phyloP scores from a whole-genome alignment of 1,140 invertebrate genomes.

The Dendrolimus kikuchii region DNA sequence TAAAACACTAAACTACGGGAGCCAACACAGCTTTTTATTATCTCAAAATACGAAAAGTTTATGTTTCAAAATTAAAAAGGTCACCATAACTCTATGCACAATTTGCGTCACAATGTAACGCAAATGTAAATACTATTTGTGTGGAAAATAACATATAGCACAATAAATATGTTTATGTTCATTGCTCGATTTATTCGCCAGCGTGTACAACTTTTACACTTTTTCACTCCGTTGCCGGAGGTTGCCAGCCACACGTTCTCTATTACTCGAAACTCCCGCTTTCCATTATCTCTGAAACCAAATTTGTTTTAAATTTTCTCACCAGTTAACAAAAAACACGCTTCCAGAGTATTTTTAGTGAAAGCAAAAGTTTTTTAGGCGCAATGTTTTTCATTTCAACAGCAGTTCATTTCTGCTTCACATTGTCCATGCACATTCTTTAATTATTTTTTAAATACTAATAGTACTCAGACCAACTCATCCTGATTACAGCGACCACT shows the following conservation, averaged over 20 bases:
- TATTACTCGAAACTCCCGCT: slow-evolving; percentile 57
- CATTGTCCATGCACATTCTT: too few species aligned
- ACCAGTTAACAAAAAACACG: slow-evolving; percentile 39
- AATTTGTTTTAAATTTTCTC: slow-evolving; percentile 61
- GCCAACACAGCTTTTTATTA: too few species aligned
- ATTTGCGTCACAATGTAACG: too few species aligned
- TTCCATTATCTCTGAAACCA: slow-evolving; percentile 58
- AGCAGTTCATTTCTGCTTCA: too few species aligned
- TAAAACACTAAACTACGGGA: too few species aligned
- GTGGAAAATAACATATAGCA: slow-evolving; percentile 13
- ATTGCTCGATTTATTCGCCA: slow-evolving; percentile 22
- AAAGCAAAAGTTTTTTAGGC: slow-evolving; percentile 20
- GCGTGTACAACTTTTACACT: slow-evolving; percentile 47
- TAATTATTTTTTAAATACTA: too few species aligned
- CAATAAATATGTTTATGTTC: slow-evolving; percentile 20
- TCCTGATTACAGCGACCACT: too few species aligned
- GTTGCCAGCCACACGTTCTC: slow-evolving; percentile 58
- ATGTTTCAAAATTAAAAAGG: too few species aligned
- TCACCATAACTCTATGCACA: too few species aligned
- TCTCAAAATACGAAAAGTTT: too few species aligned
- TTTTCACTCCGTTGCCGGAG: slow-evolving; percentile 38
- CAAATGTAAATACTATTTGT: too few species aligned
- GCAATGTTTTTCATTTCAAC: slow-evolving; percentile 19
- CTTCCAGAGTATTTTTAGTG: slow-evolving; percentile 21
- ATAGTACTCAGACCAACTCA: too few species aligned